phyloP scores from a whole-genome alignment of 37 sponge, comb jelly and placozoan species.

The Ianthella basta region DNA sequence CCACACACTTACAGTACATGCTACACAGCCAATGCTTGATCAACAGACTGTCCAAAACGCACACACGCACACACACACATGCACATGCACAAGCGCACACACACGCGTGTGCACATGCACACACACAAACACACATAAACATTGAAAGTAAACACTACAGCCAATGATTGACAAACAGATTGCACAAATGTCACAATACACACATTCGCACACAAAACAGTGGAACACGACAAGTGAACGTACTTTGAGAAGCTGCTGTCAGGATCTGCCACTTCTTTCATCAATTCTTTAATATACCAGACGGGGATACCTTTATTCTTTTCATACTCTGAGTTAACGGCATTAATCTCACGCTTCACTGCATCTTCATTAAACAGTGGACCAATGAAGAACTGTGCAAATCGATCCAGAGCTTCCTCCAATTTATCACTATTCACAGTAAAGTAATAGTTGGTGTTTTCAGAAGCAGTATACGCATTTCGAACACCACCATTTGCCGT shows the following conservation, averaged over 20 bases:
- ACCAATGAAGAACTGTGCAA: slow-evolving; percentile 88
- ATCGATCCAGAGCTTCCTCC: slow-evolving; percentile 78
- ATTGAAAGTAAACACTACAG: too few species aligned
- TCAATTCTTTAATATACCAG: slow-evolving; percentile 79
- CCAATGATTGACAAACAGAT: too few species aligned
- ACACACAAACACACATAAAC: too few species aligned
- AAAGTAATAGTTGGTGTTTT: slow-evolving; percentile 93
- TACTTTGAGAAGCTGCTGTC: slow-evolving; percentile 49
- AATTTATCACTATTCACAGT: slow-evolving; percentile 56
- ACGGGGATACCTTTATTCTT: slow-evolving; percentile 59
- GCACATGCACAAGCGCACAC: too few species aligned
- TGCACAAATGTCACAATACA: too few species aligned
- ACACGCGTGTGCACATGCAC: too few species aligned
- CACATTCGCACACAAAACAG: too few species aligned
- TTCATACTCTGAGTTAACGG: slow-evolving; percentile 89
- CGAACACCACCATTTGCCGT: slow-evolving; percentile 78
- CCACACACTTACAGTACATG: too few species aligned
- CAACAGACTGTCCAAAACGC: too few species aligned
- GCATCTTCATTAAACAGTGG: slow-evolving; percentile 72
- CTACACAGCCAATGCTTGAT: too few species aligned
- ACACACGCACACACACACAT: too few species aligned
- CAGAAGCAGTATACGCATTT: slow-evolving; percentile 90
- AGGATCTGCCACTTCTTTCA: slow-evolving; percentile 75
- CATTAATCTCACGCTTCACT: slow-evolving; percentile 73
- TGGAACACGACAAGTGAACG: too few species aligned